Base-by-base conservation (phyloP, 2,113 vertebrate species). In the Gallinago paraguaiae region DNA sequence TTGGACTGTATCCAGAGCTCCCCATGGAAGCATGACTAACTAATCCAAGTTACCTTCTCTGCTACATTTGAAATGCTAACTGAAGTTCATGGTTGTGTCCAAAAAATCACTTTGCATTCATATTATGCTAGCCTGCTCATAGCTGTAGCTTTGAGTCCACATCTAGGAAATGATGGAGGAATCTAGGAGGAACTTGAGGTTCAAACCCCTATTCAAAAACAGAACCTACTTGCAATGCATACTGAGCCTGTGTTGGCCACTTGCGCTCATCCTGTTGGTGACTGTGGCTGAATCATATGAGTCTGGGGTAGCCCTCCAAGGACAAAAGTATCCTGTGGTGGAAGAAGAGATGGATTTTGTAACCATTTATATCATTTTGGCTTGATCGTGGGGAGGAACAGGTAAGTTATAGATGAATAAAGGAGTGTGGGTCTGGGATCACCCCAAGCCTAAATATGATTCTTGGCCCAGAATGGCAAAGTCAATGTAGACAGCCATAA, bases 231-330 rank as follows among this genome's bases (percentile, higher is more conserved):
- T 35, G 23, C 16, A 50, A 33, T 31, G 11, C 8, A 22, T 33
- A 19, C 8, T 13, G 6, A 75, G 24, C 5, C 17, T 24, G 19
- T n/a, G n/a, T 45, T 65, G 64, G 22, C 37, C 20, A 20, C 23
- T 15, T 59, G 19, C 8, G 51, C 13, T 35, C 74, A 20, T 6
- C 24, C 5, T n/a, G 1, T 0, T 25, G 15, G 7, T 24, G 11
- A 22, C 8, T 41, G 10, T 23, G 30, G 7, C 13, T 87, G 43
- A 70, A 68, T 39, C 14, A 22, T 0, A 16, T 11, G 9, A 67
- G 11, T 41, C 45, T 19, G 20, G 12, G 6, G 7, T 41, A 63
- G 2, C 3, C 8, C 4, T 77, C 46, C 7, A 78, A 17, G 15
- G 4, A 39, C 27, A 91, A 74, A 82, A 86, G 43, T 25, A 60